phyloP scores from a whole-genome alignment of 2,888 invertebrate species.

The Phanerotoma sp. region DNA sequence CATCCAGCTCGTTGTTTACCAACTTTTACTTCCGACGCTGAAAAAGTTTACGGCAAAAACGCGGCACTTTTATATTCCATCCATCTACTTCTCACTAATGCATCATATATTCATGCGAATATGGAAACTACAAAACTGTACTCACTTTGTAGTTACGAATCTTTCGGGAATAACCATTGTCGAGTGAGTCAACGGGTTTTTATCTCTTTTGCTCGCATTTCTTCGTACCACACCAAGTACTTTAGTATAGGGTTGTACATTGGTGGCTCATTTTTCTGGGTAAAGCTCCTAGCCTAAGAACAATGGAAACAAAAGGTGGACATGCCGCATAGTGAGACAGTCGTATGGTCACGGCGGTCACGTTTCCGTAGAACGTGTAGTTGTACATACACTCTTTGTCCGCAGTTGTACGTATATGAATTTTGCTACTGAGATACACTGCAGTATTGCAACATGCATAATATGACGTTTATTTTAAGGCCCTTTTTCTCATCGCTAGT shows the following conservation, averaged over 20 bases:
- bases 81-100: too few species aligned
- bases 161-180: not conserved
- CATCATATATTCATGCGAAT: too few species aligned
- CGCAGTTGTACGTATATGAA: too few species aligned
- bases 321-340: slow-evolving; percentile 39
- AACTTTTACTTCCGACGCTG: too few species aligned
- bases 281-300: slow-evolving; percentile 39
- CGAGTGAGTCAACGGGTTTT: not conserved
- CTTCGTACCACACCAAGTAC: slow-evolving; percentile 31
- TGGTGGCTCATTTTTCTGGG: slow-evolving; percentile 42
- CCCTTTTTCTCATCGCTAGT: too few species aligned
- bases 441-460: too few species aligned
- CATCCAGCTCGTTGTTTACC: too few species aligned
- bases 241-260: slow-evolving; percentile 17
- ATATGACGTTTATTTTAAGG: too few species aligned
- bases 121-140: too few species aligned
- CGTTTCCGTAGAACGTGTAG: slow-evolving; percentile 41
- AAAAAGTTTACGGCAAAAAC: too few species aligned
- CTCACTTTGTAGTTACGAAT: not conserved
- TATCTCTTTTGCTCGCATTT: slow-evolving; percentile 25
- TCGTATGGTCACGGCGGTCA: slow-evolving; percentile 47
- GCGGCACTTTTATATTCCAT: too few species aligned
- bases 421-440: too few species aligned
- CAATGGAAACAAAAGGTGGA: slow-evolving; percentile 49
- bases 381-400: slow-evolving; percentile 4